These are phyloP conservation scores for Eleginops maclovinus DNA, from an alignment of 2,113 vertebrate species.

Conservation along the genomic window DNA sequence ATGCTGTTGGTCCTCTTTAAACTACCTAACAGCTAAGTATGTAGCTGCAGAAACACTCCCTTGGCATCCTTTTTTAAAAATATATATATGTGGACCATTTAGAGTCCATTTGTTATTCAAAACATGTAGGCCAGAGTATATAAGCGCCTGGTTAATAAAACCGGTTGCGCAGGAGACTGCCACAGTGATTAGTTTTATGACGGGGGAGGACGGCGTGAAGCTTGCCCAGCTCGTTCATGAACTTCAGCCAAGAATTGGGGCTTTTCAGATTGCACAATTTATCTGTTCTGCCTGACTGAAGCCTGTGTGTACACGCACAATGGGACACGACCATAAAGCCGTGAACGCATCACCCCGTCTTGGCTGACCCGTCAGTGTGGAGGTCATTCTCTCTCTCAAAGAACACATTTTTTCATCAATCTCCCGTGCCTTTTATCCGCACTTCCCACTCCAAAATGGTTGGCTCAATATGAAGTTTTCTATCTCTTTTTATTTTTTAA, in stretches of 20 bases:
- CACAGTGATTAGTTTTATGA: conserved; percentile 62
- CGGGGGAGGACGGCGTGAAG: conserved; percentile 48
- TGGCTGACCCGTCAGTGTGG: conserved; percentile 29
- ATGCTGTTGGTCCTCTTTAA: not conserved
- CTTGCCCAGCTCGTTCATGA: conserved; percentile 59
- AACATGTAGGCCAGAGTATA: not conserved
- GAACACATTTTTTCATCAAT: conserved; percentile 24
- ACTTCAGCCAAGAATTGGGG: conserved; percentile 59
- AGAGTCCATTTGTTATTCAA: conserved; percentile 4
- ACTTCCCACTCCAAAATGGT: not conserved
- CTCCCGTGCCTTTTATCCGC: conserved; percentile 13
- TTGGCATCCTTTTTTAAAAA: not conserved
- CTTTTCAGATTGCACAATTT: conserved; percentile 69
- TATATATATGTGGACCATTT: not conserved
- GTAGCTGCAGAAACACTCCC: conserved; percentile 1
- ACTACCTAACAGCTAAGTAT: not conserved
- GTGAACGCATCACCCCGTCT: conserved; percentile 38
- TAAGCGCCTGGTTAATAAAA: conserved; percentile 39
- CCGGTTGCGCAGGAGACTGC: conserved; percentile 38
- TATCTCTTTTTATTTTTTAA: not conserved
- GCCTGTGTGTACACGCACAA: conserved; percentile 66
- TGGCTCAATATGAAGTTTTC: not conserved
- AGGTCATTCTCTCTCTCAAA: conserved; percentile 53
- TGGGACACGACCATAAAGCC: conserved; percentile 54
- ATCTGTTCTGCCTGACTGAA: conserved; percentile 63